Base-by-base conservation (phyloP, 1,140 invertebrate species). In the Aphelinus certus region DNA sequence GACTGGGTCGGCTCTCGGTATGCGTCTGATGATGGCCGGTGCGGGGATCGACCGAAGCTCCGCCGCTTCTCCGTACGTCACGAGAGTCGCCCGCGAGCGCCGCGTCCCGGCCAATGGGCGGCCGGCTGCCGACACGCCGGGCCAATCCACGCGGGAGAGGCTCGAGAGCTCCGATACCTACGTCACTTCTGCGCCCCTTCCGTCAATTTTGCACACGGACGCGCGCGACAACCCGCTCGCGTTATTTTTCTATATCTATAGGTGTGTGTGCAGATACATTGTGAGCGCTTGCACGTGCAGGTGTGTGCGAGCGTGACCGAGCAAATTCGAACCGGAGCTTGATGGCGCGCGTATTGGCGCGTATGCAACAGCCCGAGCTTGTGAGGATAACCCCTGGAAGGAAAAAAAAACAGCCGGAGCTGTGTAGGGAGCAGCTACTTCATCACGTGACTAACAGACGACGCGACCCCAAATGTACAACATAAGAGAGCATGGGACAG, bases 171-270 rank as follows among this genome's bases (percentile, higher is more conserved):
- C 26, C 26, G 26, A 26, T 26, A 26, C 26, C 26, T 26, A 26
- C 26, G 26, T 26, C 26, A 26, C 26, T 26, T 26, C 26, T 26
- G 26, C 26, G 26, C 26, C 26, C 26, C 26, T 26, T 26, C 42
- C 61, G 46, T 63, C 7, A 63, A 63, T 48, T 63, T 63, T 63
- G 61, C 61, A 63, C 60, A 58, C 10, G 43, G 57, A n/a, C 43
- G 58, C 58, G 46, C 46, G 46, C 61, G 46, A 6, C 26, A 4
- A 26, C 26, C 26, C 26, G 60, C 43, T 4, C 43, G 60, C 3
- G 26, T 62, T 58, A n/a, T 58, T 10, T n/a, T 10, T 10, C 56
- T 9, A n/a, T 43, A 62, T 45, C 60, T 48, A 46, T 48, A 46
- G 5, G 43, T 63, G 61, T 63, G 2, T 63, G 58, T 60, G 58